Evolutionary conservation across 2,113 vertebrate species (phyloP).

Genomic region (Cairina moschata): DNA sequence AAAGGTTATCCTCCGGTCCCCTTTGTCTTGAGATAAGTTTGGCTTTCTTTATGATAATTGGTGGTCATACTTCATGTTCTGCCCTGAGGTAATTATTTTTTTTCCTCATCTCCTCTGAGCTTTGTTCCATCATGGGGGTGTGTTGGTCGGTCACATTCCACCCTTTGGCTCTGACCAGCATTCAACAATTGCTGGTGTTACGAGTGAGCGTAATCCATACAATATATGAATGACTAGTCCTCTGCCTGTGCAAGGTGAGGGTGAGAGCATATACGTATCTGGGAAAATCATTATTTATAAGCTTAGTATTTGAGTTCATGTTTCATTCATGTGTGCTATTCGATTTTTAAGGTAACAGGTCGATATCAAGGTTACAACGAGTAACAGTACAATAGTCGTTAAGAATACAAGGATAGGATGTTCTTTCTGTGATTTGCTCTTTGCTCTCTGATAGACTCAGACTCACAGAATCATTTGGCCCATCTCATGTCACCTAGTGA

Average conservation of each 20-base stretch:
- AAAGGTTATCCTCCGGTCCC: background rate
- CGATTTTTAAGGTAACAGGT: background rate
- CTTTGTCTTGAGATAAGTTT: background rate
- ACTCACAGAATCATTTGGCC: background rate
- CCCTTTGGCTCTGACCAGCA: background rate
- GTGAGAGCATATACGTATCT: background rate
- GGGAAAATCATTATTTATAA: background rate
- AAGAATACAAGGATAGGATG: background rate
- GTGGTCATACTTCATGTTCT: background rate
- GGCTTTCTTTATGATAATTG: background rate
- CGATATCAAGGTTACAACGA: background rate
- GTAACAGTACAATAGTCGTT: background rate
- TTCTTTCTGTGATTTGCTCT: background rate
- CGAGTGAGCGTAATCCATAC: background rate
- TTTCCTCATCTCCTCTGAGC: background rate
- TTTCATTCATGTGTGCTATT: background rate
- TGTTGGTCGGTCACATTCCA: background rate
- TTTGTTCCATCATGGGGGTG: background rate
- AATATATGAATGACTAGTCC: background rate
- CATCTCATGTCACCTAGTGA: background rate
- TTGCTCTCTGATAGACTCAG: background rate
- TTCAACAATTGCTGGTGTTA: background rate
- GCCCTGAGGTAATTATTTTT: background rate
- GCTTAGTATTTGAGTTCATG: background rate
- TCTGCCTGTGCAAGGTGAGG: background rate